Evolutionary conservation across 2,888 invertebrate species (phyloP).

Genomic region (Marasmarcha lunaedactyla): DNA sequence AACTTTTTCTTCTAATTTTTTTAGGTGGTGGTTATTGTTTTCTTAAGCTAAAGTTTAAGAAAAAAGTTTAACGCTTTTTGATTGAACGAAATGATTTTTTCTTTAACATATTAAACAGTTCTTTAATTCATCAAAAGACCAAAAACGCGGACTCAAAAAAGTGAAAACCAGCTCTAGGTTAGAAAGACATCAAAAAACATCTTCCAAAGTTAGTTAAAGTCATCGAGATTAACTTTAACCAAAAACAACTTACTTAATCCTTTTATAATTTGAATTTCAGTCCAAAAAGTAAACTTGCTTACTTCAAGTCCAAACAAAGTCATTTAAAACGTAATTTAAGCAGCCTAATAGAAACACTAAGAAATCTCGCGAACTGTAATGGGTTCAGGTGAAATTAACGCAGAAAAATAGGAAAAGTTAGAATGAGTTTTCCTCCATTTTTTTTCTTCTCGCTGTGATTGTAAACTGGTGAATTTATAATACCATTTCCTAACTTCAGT

Average conservation of each 20-base stretch:
- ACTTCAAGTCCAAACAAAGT: slow-evolving; percentile 33
- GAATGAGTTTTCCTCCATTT: slow-evolving; percentile 62
- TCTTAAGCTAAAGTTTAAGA: too few species aligned
- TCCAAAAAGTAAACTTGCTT: neutral
- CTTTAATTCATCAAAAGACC: too few species aligned
- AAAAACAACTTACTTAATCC: neutral
- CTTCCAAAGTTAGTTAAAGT: too few species aligned
- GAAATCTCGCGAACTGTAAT: slow-evolving; percentile 69
- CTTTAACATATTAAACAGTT: too few species aligned
- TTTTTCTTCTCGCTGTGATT: slow-evolving; percentile 65
- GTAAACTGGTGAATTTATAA: slow-evolving; percentile 70
- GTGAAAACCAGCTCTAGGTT: too few species aligned
- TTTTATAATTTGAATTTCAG: slow-evolving; percentile 3
- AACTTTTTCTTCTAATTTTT: too few species aligned
- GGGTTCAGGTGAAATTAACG: slow-evolving; percentile 68
- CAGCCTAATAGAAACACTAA: slow-evolving; percentile 58
- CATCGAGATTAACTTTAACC: too few species aligned
- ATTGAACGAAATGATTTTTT: too few species aligned
- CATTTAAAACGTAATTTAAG: slow-evolving; percentile 64
- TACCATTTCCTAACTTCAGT: slow-evolving; percentile 67
- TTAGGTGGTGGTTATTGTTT: too few species aligned
- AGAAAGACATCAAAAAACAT: too few species aligned
- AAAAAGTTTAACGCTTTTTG: too few species aligned
- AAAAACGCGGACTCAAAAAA: too few species aligned
- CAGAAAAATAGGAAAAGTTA: slow-evolving; percentile 72